Evolutionary conservation across 1,140 invertebrate species (phyloP), one percentile per base, ranked within the genome.

Genomic region (Doryteuthis pealeii): DNA sequence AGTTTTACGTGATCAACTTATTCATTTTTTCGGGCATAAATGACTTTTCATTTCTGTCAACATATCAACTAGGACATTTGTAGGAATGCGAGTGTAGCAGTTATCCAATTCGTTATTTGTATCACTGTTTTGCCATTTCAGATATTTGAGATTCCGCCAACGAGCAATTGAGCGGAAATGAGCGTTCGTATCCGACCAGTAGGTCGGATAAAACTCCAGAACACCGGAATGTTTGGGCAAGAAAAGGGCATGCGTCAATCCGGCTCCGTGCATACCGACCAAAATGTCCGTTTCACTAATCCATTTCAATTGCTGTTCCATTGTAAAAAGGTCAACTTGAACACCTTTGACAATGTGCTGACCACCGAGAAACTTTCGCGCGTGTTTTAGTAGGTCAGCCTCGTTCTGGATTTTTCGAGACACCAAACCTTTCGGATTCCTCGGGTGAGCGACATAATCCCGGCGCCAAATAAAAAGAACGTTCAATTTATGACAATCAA

Each of bases 231-330:
- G 98, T 86, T 96, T 93, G 0, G 97, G 97, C 78, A 99, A 89
- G 88, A 99, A 99, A 72, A 99, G 88, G 30, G 96, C 87, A 89
- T 99, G 96, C 0, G 96, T 96, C 26, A 99, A 86, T 0, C 97
- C 97, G 75, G 97, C 96, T 26, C 97, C 97, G 88, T 99, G 97
- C 89, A 99, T 97, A 30, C 97, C 97, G 82, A 98, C 94, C 72
- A 98, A 92, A 77, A 99, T 92, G 88, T 98, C 96, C 0, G 94
- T 92, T 79, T 96, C 94, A 58, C 77, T 67, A 12, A 86, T 78
- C 10, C 76, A 68, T 62, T 79, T 54, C 26, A 87, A 73, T 71
- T 87, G 86, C 31, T 82, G 70, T 1, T 74, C 69, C 78, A 86
- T 83, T 8, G 43, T 74, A 73, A 79, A 72, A 40, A 72, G 30